Conservation (phyloP, 2,797 vertebrate genomes). For the Chromis chromis region DNA sequence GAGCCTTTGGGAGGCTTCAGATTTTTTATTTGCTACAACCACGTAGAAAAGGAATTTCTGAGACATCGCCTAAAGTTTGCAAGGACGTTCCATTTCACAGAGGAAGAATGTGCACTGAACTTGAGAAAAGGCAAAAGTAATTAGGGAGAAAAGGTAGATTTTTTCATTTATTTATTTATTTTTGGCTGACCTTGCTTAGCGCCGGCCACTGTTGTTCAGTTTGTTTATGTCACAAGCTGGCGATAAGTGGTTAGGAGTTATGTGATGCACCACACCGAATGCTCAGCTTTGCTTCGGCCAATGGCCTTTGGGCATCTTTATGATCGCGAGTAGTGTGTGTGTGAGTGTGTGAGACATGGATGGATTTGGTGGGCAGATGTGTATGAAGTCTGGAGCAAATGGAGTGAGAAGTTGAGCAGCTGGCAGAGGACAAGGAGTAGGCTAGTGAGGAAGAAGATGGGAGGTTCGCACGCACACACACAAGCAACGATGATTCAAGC, state of each 20-base stretch:
- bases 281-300: constrained; percentile 34
- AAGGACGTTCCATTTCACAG: constrained; percentile 79
- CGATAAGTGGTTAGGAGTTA: constrained; percentile 47
- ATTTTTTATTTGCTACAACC: constrained; percentile 76
- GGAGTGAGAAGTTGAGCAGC: constrained; percentile 85
- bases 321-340: constrained; percentile 18
- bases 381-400: constrained; percentile 85
- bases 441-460: constrained; percentile 66
- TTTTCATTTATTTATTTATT: constrained; percentile 3
- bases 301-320: constrained; percentile 35
- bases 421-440: constrained; percentile 79
- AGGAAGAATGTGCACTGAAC: constrained; percentile 29
- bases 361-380: constrained; percentile 83
- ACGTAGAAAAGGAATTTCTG: constrained; percentile 70
- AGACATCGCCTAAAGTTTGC: constrained; percentile 77
- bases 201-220: constrained; percentile 45
- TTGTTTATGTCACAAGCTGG: constrained; percentile 54
- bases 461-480: constrained; percentile 40
- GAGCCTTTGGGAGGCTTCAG: constrained; percentile 77
- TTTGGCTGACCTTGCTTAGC: constrained; percentile 49
- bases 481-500: constrained; percentile 48
- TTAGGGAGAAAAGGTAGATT: constrained; percentile 46
- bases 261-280: constrained; percentile 35
- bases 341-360: constrained; percentile 44
- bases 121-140: constrained; percentile 51